Conservation (phyloP, 2,797 vertebrate species). For the Macroramphosus scolopax region DNA sequence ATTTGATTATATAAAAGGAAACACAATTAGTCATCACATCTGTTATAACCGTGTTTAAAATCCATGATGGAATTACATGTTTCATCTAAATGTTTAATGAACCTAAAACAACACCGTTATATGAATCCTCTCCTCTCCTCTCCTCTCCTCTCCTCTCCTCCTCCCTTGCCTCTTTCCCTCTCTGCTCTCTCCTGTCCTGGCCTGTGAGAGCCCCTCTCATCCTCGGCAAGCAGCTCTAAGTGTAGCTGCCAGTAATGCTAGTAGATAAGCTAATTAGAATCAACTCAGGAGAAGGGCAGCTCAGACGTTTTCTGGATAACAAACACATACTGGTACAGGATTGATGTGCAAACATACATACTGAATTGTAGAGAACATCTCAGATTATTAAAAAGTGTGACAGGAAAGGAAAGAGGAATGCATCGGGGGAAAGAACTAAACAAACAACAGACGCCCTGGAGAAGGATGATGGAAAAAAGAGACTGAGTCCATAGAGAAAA, state of each 20-base stretch:
- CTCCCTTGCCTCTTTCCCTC: too few species aligned
- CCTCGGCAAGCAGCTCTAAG: constrained; percentile 30
- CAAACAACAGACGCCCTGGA: constrained; percentile 1
- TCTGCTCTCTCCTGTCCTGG: too few species aligned
- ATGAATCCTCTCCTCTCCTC: constrained; percentile 31
- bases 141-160: constrained; percentile 21
- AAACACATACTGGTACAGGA: constrained; percentile 22
- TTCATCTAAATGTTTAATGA: too few species aligned
- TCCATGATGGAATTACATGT: too few species aligned
- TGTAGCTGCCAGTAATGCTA: constrained; percentile 26
- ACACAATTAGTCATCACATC: too few species aligned
- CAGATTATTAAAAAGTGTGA: constrained; percentile 14
- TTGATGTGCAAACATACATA: constrained; percentile 19
- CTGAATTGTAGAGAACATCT: background rate
- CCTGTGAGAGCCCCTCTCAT: constrained; percentile 29
- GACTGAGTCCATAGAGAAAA: constrained; percentile 31
- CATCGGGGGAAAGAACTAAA: constrained; percentile 12
- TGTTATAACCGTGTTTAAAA: too few species aligned
- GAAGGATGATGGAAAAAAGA: constrained; percentile 4
- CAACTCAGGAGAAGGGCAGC: constrained; percentile 36
- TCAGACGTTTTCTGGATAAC: constrained; percentile 17
- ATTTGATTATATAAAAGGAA: too few species aligned
- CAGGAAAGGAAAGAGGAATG: constrained; percentile 12
- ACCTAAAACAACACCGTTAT: too few species aligned
- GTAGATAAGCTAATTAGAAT: constrained; percentile 47